Base-by-base conservation (phyloP, 2,888 invertebrate species). In the Heliconius ismenius region DNA sequence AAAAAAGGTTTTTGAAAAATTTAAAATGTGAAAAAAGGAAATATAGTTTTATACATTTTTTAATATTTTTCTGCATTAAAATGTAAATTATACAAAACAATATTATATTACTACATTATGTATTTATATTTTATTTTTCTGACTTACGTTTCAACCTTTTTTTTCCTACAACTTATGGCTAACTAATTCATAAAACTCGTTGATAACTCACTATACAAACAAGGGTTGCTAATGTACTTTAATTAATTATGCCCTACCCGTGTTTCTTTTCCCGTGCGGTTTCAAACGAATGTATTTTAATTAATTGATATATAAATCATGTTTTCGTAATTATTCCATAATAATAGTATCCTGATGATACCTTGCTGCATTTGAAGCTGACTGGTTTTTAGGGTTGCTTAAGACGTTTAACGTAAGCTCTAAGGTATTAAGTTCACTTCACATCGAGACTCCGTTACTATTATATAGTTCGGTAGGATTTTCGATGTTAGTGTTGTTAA, bases 231-330 rank as follows among this genome's bases (percentile, higher is more conserved):
- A 78, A 69, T 60, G 78, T 75, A 74, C 68, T 77, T 78, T 76
- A 75, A 80, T 80, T 78, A 80, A 75, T 80, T 77, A 78, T 21
- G 78, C 78, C 79, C 77, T 28, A 73, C 79, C 79, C 75, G 76
- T 78, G 75, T 76, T 78, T 43, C 15, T 24, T 74, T 79, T 49
- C 77, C 79, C 77, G 72, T 24, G 26, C 72, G 78, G 49, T 74
- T 76, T 28, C 60, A 73, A 79, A 74, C 15, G 67, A n/a, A 39
- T 67, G 26, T 39, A 68, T 62, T 60, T 24, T 62, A 79, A 77
- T 76, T 74, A 76, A 77, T 77, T 77, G 75, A 3, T 4, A 28
- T 24, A 24, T 62, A 77, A 77, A 73, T 32, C 24, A 26, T 26
- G n/a, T 36, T 49, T 63, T n/a, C 39, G n/a, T 10, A n/a, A 21